Base-by-base conservation (phyloP, 2,113 vertebrate species). In the Aptenodytes patagonicus region DNA sequence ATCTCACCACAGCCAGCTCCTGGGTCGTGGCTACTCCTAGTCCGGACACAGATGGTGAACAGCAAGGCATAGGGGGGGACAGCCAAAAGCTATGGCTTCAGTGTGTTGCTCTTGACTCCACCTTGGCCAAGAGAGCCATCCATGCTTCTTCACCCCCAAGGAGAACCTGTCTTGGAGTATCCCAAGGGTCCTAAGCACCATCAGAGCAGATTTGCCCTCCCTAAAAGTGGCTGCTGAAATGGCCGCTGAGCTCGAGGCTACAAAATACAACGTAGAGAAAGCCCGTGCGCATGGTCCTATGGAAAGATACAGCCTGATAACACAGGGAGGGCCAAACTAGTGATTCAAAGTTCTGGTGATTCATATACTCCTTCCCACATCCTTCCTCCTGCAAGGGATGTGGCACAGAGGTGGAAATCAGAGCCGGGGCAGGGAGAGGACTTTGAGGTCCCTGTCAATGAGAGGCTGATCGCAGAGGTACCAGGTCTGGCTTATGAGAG, bases 261-360 rank as follows among this genome's bases (percentile, higher is more conserved):
- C 20, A 78, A 93, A 91, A 68, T 9, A 78, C 17, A 64, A 22
- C 32, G 79, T 52, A 47, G 24, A 71, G 44, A 89, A 94, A 66
- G 42, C 8, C 13, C 78, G 13, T 32, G 32, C 0, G 0, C 42
- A 70, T 60, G 29, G 31, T 62, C 32, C 64, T 8, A 3, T 9
- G 26, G 31, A 84, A 93, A 47, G 32, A 38, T n/a, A 70, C 1
- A 78, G 47, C 14, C 55, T 75, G 77, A 64, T 34, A 95, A 82
- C 11, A 66, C 7, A 44, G 65, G 36, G 26, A 91, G 29, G 52
- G 38, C 5, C 64, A 62, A 81, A 81, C 7, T 0, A 60, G 26
- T 38, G 38, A 91, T 24, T 87, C 57, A 40, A 64, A 85, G 6
- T 60, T 70, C 77, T 91, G 32, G 13, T 94, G 81, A 89, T 69